Percentiles rank a stretch among this genome's conserved stretches.
Evolutionary conservation across 2,888 invertebrate genomes (phyloP).

Genomic region (Hydriomena furcata): DNA sequence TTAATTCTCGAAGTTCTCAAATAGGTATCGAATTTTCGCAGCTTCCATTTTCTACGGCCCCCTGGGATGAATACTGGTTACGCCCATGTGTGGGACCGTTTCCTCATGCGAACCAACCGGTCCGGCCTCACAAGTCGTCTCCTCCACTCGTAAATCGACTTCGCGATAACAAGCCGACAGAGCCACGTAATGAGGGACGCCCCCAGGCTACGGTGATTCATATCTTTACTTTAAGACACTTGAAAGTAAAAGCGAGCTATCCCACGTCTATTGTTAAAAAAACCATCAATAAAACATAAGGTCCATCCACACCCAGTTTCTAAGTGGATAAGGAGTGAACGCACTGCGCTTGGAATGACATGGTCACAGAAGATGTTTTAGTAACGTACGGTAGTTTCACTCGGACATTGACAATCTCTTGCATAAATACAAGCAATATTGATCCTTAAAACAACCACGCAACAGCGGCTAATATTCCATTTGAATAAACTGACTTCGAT

Average conservation of each 20-base stretch:
- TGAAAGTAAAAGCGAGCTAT: slow-evolving; percentile 30
- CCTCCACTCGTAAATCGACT: slow-evolving; percentile 24
- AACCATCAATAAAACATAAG: slow-evolving; percentile 36
- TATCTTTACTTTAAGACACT: slow-evolving; percentile 41
- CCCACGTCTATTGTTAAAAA: slow-evolving; percentile 24
- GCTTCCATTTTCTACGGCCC: neutral
- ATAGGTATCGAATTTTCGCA: neutral
- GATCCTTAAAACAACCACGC: too few relatives aligned
- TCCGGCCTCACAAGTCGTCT: slow-evolving; percentile 30
- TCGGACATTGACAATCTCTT: too few relatives aligned
- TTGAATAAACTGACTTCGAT: too few relatives aligned
- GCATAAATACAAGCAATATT: too few relatives aligned
- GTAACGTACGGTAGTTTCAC: too few relatives aligned
- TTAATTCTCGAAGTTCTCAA: too few relatives aligned
- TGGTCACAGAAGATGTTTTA: neutral
- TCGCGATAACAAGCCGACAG: slow-evolving; percentile 43
- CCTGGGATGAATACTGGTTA: slow-evolving; percentile 10
- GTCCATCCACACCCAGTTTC: slow-evolving; percentile 26
- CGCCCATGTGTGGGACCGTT: slow-evolving; percentile 33
- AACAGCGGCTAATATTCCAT: neutral
- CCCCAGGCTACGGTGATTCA: slow-evolving; percentile 49
- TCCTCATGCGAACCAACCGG: slow-evolving; percentile 48
- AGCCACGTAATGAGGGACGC: slow-evolving; percentile 43
- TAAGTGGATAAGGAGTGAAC: slow-evolving; percentile 38
- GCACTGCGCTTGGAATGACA: slow-evolving; percentile 29